Conservation (phyloP, 2,888 invertebrate genomes). For the Steinernema scapterisci region DNA sequence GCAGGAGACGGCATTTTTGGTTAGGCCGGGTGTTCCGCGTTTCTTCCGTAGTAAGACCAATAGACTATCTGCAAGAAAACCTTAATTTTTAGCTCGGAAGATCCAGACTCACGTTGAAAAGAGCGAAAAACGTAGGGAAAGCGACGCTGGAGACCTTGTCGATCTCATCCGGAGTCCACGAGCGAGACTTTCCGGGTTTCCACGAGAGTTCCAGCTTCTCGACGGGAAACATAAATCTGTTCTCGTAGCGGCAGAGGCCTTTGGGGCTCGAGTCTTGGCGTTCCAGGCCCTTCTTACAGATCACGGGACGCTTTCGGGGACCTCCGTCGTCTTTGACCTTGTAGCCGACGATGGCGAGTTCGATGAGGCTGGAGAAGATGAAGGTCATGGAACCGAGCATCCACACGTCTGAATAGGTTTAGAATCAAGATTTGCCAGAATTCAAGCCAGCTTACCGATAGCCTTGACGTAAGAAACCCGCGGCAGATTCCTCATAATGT, state of each 20-base stretch:
- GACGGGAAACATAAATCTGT: slow-evolving; percentile 60
- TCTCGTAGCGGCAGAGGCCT: slow-evolving; percentile 57
- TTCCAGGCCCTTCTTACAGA: slow-evolving; percentile 50
- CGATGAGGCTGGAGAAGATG: slow-evolving; percentile 62
- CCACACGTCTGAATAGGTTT: slow-evolving; percentile 60
- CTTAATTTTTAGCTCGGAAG: neutral
- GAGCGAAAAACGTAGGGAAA: slow-evolving; percentile 66
- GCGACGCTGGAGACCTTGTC: slow-evolving; percentile 59
- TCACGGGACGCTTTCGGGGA: slow-evolving; percentile 47
- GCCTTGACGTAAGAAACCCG: slow-evolving; percentile 58
- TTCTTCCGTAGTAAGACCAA: slow-evolving; percentile 59
- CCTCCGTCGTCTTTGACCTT: slow-evolving; percentile 60
- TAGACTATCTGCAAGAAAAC: slow-evolving; percentile 61
- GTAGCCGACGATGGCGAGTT: slow-evolving; percentile 66
- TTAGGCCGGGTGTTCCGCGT: neutral
- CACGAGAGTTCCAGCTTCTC: slow-evolving; percentile 42
- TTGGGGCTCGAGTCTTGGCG: slow-evolving; percentile 43
- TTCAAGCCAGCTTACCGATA: slow-evolving; percentile 41
- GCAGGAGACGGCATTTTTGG: neutral
- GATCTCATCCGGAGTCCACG: slow-evolving; percentile 61
- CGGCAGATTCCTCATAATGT: slow-evolving; percentile 62
- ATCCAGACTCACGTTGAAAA: slow-evolving; percentile 63
- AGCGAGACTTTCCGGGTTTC: slow-evolving; percentile 35
- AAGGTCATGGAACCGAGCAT: slow-evolving; percentile 66
- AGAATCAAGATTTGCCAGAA: neutral